A percentile compares a stretch with the other conserved stretches of the same genome.
These are phyloP conservation scores for Gephyroberyx darwinii DNA, from an alignment of 2,797 vertebrate species.

Conservation along the genomic window DNA sequence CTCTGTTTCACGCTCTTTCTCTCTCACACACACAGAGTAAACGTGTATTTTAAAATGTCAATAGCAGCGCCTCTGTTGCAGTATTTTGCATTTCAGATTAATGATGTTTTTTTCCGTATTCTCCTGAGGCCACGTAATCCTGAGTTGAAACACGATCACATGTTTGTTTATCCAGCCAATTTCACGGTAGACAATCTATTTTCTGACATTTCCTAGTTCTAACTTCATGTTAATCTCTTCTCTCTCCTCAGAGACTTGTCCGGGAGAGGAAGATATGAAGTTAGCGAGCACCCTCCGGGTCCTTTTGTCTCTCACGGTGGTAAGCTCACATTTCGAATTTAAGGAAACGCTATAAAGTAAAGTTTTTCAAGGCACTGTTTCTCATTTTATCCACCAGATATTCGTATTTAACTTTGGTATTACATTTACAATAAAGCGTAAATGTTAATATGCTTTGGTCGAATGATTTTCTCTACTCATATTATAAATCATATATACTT, in stretches of 20 bases:
- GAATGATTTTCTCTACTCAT: constrained; percentile 43
- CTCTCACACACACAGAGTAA: background rate
- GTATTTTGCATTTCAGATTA: constrained; percentile 68
- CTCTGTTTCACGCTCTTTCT: background rate
- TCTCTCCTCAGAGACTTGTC: constrained; percentile 42
- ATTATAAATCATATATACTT: constrained; percentile 59
- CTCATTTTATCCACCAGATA: background rate
- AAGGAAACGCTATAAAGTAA: constrained; percentile 24
- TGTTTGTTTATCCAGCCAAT: constrained; percentile 59
- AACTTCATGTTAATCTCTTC: constrained; percentile 22
- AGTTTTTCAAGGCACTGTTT: background rate
- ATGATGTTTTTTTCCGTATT: constrained; percentile 35
- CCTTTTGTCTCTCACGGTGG: constrained; percentile 62
- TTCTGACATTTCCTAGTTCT: constrained; percentile 39
- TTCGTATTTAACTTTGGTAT: too few relatives aligned
- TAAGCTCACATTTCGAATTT: constrained; percentile 54
- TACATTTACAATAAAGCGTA: background rate
- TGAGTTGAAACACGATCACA: constrained; percentile 41
- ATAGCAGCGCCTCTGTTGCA: constrained; percentile 43
- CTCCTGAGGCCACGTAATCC: constrained; percentile 46
- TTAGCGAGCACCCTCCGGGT: constrained; percentile 54
- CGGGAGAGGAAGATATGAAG: constrained; percentile 66
- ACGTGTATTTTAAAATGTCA: constrained; percentile 19
- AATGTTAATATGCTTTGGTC: constrained; percentile 30
- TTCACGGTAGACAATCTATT: constrained; percentile 35